Base-by-base conservation (phyloP, 2,113 vertebrate species). In the Corvus cornix region DNA sequence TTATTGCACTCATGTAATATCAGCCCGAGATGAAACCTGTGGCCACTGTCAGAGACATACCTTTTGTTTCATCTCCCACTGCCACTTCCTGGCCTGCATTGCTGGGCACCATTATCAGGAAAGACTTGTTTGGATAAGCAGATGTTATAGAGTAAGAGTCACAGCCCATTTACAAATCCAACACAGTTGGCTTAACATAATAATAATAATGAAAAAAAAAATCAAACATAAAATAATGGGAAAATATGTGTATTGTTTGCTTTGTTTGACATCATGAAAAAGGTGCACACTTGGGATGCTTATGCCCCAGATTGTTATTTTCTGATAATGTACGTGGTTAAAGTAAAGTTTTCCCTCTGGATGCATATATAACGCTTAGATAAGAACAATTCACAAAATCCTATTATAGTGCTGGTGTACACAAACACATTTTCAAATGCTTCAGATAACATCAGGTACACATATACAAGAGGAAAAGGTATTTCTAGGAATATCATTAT, bases 321-420 rank as follows among this genome's bases (percentile, higher is more conserved):
- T 95, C 95, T 96, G 90, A 95, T 96, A 96, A 74, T 94, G 93
- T 91, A 91, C 83, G 63, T 96, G 96, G 87, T 87, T 94, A 96
- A 95, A 95, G 95, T 93, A 95, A 97, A 97, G 93, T 95, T 97
- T 97, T 96, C 97, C 96, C 96, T 91, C 96, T 92, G 95, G 96
- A 96, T 97, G 90, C 87, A 95, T 90, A 90, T 39, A 89, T 85
- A 95, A 95, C 10, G 5, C 52, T 89, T 89, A 94, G 92, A 88
- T 96, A 96, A 95, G 89, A 97, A 94, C 93, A 96, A 97, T 90
- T 90, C 96, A 91, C 85, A 94, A 94, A 96, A 91, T 96, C 89
- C 91, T 96, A 95, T 83, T 86, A 81, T 90, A 89, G 83, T 70
- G 49, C 64, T 82, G 89, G 51, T 89, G 59, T 74, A 89, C 58